Evolutionary conservation across 2,797 vertebrate species (phyloP), one percentile per base, ranked within the genome.

Genomic region (Malurus leucopterus): DNA sequence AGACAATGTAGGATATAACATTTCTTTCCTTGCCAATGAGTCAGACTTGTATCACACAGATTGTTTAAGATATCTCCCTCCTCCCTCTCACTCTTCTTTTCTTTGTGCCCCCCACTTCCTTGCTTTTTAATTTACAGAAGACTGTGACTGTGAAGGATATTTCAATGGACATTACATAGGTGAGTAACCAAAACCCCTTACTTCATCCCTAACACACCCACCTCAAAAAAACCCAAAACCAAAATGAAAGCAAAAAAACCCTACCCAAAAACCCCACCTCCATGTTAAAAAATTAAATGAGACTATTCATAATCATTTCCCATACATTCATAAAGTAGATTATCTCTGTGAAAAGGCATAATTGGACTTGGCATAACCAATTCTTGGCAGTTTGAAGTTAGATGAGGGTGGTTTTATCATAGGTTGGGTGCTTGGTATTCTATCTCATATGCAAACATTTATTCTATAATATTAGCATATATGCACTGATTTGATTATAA

Each of bases 131-230:
- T 96, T 95, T 92, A 61, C 98, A 99, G 99, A 99, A 91, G 98
- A 98, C 96, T 98, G 98, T 97, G 98, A 99, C 95, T 98, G 97
- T 93, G 98, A 98, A 74, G 97, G 97, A 50, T 96, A 97, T 95
- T 95, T 97, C 96, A 98, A 97, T 88, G 98, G 98, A 92, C 98
- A 98, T 58, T 98, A 99, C 11, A 96, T 98, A 96, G 99, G 99
- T 99, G 96, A 99, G 98, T 97, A 89, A 61, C 21, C 4, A 61
- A 71, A 34, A 26, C 32, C 27, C 7, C 23, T 34, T 15, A 19
- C 8, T 8, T 47, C 3, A 47, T 65, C n/a, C 13, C 11, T n/a
- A 46, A 19, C 23, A 24, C 24, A 34, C 2, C 5, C 5, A 24
- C 8, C 1, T 1, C 12, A 8, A 49, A 71, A 86, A 11, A 53